Conservation (phyloP, 30 jellyfish, hydroid and myxozoan species). For the Hydra vulgaris region DNA sequence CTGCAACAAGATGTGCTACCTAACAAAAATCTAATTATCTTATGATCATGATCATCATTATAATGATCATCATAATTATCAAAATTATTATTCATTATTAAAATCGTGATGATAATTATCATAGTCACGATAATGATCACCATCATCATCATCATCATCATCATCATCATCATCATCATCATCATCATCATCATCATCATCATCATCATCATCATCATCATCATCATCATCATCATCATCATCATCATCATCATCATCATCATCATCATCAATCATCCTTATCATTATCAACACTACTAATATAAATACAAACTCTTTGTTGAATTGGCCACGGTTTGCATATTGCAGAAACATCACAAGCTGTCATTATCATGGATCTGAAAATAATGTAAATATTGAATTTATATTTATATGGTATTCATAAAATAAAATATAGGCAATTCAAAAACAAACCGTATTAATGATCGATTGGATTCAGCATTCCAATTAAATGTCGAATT, state of each 20-base stretch:
- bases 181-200: too few relatives aligned
- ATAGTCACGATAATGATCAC: too few relatives aligned
- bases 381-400: background rate
- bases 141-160: too few relatives aligned
- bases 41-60: background rate
- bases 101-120: too few relatives aligned
- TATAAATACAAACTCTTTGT: slow-evolving; percentile 51
- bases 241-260: too few relatives aligned
- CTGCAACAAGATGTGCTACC: slow-evolving; percentile 93
- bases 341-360: slow-evolving; percentile 84
- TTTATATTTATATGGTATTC: background rate
- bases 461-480: slow-evolving; percentile 42
- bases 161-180: too few relatives aligned
- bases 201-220: too few relatives aligned
- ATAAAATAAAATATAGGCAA: too few relatives aligned
- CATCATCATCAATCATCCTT: too few relatives aligned
- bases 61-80: background rate
- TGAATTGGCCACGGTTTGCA: slow-evolving; percentile 89
- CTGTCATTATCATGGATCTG: slow-evolving; percentile 94
- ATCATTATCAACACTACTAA: too few relatives aligned
- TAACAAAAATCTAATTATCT: background rate
- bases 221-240: too few relatives aligned
- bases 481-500: slow-evolving; percentile 38
- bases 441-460: slow-evolving; percentile 34
- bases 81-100: background rate